Evolutionary conservation across 2,888 invertebrate genomes (phyloP).

Genomic region (Cyaniris semiargus): DNA sequence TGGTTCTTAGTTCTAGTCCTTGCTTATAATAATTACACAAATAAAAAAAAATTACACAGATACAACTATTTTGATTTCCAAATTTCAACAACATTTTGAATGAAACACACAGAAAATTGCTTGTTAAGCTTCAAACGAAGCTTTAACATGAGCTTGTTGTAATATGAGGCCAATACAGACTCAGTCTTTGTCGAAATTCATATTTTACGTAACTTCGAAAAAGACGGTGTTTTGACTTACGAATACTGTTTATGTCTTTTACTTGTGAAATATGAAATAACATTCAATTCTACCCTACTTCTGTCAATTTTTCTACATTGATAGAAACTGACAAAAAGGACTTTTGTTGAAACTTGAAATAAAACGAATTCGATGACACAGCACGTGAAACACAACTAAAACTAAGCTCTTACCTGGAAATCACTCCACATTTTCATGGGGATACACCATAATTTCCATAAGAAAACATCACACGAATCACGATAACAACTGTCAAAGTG

Average conservation of each 20-base stretch:
- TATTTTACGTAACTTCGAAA: neutral
- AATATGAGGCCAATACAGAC: neutral
- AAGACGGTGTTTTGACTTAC: conserved; percentile 2
- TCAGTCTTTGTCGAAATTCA: conserved; percentile 20
- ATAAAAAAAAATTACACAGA: neutral
- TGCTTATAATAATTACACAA: neutral
- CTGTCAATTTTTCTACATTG: neutral
- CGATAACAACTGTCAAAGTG: conserved; percentile 79
- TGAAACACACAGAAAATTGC: neutral
- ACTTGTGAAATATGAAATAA: neutral
- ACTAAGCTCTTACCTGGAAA: conserved; percentile 69
- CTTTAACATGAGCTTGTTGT: neutral
- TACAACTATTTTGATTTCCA: neutral
- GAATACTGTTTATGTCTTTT: neutral
- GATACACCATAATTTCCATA: conserved; percentile 80
- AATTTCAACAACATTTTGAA: neutral
- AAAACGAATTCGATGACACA: neutral
- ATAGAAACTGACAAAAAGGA: neutral
- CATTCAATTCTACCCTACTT: neutral
- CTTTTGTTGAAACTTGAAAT: conserved; percentile 26
- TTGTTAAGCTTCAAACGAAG: neutral
- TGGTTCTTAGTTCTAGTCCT: neutral
- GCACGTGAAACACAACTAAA: conserved; percentile 20
- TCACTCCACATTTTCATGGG: conserved; percentile 81
- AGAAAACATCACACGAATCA: conserved; percentile 78